Base-by-base conservation (phyloP, 2,888 invertebrate genomes). In the Therioaphis trifolii region DNA sequence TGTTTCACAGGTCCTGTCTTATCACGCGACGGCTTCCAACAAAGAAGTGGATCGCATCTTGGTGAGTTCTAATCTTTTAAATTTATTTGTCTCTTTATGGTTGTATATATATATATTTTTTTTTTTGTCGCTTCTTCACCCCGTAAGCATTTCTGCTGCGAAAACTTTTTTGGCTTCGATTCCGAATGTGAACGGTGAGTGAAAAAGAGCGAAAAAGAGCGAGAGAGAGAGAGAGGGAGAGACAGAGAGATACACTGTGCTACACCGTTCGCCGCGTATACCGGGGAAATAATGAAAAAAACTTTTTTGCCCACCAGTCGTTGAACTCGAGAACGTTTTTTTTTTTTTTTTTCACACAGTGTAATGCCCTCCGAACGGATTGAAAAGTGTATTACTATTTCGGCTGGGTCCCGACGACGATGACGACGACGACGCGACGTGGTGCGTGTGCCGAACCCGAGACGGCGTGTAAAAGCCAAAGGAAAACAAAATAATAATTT, bases 11-110 rank as follows among this genome's bases (percentile, higher is more conserved):
- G 89, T 90, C 4, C 86, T 91, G 63, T 90, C 90, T 4, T 91
- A 91, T 86, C 91, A 91, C 86, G 89, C 90, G 1, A 89, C 89
- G 1, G 89, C 90, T 0, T 87, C 89, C 0, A 86, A 87, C 29
- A 89, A 89, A 75, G 90, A 90, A 86, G 88, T 90, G 3, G 87
- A 88, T 75, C 86, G 87, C 52, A 86, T 90, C 46, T 87, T 89
- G 89, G 90, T 90, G 87, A 88, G 15, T 66, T 27, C n/a, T 40
- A 69, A 55, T 79, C 29, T 77, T 18, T 18, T 29, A 63, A n/a
- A 61, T 63, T 27, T 76, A 40, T 77, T n/a, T 52, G 14, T 49
- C 18, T 29, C 21, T 58, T n/a, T n/a, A n/a, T n/a, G n/a, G n/a
- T n/a, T n/a, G n/a, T n/a, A n/a, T n/a, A n/a, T n/a, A n/a, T n/a